A percentile compares a stretch with the other conserved stretches of the same genome.
These are phyloP conservation scores for Phylloscopus trochiloides DNA, from an alignment of 2,113 vertebrate genomes.

Conservation along the genomic window DNA sequence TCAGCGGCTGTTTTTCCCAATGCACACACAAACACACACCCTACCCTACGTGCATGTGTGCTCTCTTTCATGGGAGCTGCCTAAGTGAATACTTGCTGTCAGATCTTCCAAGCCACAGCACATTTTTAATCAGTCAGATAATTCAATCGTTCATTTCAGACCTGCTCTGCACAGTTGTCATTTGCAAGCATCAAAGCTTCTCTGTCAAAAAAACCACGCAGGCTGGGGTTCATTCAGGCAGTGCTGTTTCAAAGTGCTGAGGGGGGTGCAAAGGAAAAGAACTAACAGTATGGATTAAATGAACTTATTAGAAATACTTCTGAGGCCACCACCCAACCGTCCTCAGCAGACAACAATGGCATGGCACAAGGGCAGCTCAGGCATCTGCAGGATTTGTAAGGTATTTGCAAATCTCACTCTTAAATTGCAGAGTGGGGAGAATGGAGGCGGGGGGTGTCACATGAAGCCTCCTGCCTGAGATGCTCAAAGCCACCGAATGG, in stretches of 20 bases:
- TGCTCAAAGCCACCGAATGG: conserved; percentile 9
- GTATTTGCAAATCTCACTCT: conserved; percentile 37
- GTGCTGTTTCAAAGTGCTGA: neutral
- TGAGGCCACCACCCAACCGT: neutral
- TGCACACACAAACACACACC: neutral
- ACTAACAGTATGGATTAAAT: neutral
- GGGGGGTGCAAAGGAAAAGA: neutral
- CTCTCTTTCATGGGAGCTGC: neutral
- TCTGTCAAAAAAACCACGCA: neutral
- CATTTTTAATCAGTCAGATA: conserved; percentile 47
- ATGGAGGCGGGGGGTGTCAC: neutral
- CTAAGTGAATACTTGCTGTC: neutral
- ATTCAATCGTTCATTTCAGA: conserved; percentile 41
- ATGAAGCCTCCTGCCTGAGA: conserved; percentile 23
- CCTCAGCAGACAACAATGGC: conserved; percentile 11
- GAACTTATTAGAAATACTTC: conserved; percentile 25
- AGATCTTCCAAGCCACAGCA: conserved; percentile 25
- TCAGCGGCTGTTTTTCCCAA: neutral
- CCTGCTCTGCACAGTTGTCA: conserved; percentile 17
- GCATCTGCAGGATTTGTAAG: neutral
- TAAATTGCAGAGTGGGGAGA: neutral
- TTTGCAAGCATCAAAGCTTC: conserved; percentile 34
- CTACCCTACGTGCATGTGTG: accelerated
- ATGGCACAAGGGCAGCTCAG: neutral
- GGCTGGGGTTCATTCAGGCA: conserved; percentile 2